These are phyloP conservation scores for Drosophila kurseongensis DNA, from an alignment of 1,140 invertebrate genomes.

Conservation along the genomic window DNA sequence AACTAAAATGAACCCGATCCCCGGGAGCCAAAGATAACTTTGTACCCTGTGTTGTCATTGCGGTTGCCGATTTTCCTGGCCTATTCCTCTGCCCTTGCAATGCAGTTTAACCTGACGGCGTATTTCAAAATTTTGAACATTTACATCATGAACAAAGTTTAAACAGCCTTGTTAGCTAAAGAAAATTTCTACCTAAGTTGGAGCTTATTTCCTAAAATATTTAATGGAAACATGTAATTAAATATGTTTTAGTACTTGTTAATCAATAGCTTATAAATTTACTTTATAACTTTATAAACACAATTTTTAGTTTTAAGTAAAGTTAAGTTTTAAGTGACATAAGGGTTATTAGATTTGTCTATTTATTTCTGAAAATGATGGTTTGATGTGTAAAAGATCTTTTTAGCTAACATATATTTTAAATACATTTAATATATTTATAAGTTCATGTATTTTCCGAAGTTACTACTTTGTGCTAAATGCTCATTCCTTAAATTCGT, in stretches of 20 bases:
- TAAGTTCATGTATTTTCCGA: too few species aligned
- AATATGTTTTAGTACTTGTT: background rate
- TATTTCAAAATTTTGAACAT: slow-evolving; percentile 14
- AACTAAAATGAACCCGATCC: slow-evolving; percentile 51
- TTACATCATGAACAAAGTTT: slow-evolving; percentile 14
- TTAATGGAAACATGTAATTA: background rate
- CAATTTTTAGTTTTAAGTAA: too few species aligned
- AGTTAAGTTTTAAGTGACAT: too few species aligned
- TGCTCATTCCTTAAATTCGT: too few species aligned
- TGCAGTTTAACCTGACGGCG: background rate
- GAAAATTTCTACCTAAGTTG: background rate
- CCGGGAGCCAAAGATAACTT: slow-evolving; percentile 46
- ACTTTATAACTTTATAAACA: background rate
- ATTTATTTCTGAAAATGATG: too few species aligned
- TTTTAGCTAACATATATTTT: too few species aligned
- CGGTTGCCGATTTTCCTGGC: slow-evolving; percentile 21
- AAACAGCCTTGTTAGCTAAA: background rate
- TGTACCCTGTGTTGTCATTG: slow-evolving; percentile 29
- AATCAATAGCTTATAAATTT: background rate
- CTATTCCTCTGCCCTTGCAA: background rate
- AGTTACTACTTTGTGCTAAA: too few species aligned
- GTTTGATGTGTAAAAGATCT: too few species aligned
- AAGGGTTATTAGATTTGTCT: too few species aligned
- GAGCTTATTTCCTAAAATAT: background rate
- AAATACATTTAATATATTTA: too few species aligned